These are phyloP conservation scores for Idaea aversata DNA, from an alignment of 2,888 invertebrate genomes.

Conservation along the genomic window DNA sequence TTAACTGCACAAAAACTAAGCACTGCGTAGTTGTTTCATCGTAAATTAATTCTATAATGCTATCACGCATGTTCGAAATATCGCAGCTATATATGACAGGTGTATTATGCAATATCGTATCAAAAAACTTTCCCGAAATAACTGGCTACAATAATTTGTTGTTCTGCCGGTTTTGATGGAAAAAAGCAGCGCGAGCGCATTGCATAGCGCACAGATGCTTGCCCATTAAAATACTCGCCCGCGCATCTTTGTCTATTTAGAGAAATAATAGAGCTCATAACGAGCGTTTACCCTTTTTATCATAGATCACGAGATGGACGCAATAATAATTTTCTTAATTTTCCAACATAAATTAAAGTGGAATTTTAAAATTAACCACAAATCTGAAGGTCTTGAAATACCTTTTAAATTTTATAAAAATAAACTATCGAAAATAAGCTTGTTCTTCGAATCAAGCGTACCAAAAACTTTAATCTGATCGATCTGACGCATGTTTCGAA, in stretches of 20 bases:
- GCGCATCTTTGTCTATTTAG: constrained; percentile 69
- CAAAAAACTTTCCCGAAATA: constrained; percentile 47
- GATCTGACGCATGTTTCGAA: constrained; percentile 19
- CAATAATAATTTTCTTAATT: neutral
- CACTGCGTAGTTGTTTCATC: constrained; percentile 7
- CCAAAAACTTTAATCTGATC: constrained; percentile 2
- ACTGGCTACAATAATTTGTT: constrained; percentile 46
- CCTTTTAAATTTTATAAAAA: neutral
- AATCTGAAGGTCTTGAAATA: neutral
- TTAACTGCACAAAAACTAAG: constrained; percentile 12
- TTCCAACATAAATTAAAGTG: constrained; percentile 15
- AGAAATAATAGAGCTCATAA: constrained; percentile 62
- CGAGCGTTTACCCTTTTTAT: constrained; percentile 34
- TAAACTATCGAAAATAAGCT: neutral
- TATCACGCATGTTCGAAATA: constrained; percentile 19
- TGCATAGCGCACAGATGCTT: constrained; percentile 52
- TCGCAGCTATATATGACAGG: constrained; percentile 31
- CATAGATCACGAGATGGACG: neutral
- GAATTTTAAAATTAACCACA: constrained; percentile 6
- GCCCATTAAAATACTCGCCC: constrained; percentile 72
- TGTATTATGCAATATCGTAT: constrained; percentile 33
- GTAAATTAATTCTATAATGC: constrained; percentile 13
- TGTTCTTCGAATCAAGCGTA: neutral
- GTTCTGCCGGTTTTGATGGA: constrained; percentile 43
- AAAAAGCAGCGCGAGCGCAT: constrained; percentile 43